Percentiles rank a stretch among this genome's conserved stretches.
phyloP scores from a whole-genome alignment of 2,888 invertebrate genomes.

The Lysandra coridon region DNA sequence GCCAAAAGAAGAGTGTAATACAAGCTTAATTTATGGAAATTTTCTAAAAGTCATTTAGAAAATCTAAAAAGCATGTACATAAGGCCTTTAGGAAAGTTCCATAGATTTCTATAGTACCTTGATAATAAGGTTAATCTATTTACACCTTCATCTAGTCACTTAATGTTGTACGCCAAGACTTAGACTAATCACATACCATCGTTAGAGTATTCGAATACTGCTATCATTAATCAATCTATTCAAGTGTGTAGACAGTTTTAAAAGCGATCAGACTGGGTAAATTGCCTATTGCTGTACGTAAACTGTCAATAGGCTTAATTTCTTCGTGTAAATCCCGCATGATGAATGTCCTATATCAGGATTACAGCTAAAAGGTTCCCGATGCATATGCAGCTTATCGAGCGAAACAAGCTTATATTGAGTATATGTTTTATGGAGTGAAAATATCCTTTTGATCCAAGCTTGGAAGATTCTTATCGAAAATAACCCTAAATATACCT shows the following conservation, averaged over 20 bases:
- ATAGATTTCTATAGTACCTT: too few species aligned
- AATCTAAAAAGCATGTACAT: neutral
- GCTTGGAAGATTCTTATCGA: neutral
- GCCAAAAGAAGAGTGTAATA: too few species aligned
- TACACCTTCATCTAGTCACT: neutral
- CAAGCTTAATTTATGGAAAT: too few species aligned
- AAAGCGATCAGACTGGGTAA: constrained; percentile 8
- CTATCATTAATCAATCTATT: neutral
- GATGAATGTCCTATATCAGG: neutral
- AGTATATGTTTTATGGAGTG: neutral
- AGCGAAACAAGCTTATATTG: neutral
- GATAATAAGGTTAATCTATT: too few species aligned
- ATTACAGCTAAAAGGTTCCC: neutral
- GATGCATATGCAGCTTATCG: neutral
- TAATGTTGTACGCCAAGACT: neutral
- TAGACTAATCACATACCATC: neutral
- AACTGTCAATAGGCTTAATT: constrained; percentile 2
- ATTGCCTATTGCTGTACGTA: neutral
- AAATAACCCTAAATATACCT: neutral
- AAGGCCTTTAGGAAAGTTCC: neutral
- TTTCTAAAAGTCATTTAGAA: too few species aligned
- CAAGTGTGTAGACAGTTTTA: neutral
- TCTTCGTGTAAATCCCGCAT: constrained; percentile 3
- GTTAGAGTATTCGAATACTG: neutral
- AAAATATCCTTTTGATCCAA: neutral